A percentile compares a stretch with the other conserved stretches of the same genome.
phyloP scores from a whole-genome alignment of 1,140 invertebrate genomes.

The Aphelinus atriplicis region DNA sequence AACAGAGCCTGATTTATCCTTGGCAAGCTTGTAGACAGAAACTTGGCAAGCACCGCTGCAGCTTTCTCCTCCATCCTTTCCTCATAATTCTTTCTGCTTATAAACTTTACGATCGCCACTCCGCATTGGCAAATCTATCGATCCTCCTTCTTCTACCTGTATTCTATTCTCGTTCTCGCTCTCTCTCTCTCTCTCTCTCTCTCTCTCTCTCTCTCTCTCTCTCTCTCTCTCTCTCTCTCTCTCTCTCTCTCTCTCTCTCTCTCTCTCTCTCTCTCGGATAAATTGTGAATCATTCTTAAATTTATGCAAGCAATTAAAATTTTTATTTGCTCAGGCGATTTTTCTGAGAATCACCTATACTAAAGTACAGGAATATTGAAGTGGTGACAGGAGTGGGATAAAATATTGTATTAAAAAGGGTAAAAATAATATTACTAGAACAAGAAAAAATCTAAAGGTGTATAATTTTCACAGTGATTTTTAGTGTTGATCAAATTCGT shows the following conservation, averaged over 20 bases:
- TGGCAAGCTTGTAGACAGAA: constrained; percentile 26
- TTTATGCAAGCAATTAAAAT: no score
- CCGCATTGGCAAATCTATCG: constrained; percentile 30
- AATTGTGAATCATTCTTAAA: no score
- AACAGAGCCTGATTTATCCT: constrained; percentile 19
- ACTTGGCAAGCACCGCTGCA: constrained; percentile 11
- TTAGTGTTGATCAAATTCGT: no score
- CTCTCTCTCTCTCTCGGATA: background rate
- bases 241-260: background rate
- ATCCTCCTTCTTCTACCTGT: background rate
- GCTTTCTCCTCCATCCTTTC: background rate
- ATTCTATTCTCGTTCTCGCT: constrained; percentile 16
- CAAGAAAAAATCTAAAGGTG: no score
- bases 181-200: background rate
- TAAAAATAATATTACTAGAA: no score
- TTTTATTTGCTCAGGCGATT: no score
- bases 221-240: constrained; percentile 8
- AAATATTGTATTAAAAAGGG: no score
- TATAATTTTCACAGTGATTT: no score
- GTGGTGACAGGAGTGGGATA: no score
- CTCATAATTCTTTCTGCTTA: constrained; percentile 17
- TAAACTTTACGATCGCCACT: constrained; percentile 27
- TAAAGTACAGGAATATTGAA: no score
- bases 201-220: constrained; percentile 14
- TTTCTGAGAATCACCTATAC: no score